phyloP scores from a whole-genome alignment of 2,113 vertebrate genomes.

The Melanocharis versteri region DNA sequence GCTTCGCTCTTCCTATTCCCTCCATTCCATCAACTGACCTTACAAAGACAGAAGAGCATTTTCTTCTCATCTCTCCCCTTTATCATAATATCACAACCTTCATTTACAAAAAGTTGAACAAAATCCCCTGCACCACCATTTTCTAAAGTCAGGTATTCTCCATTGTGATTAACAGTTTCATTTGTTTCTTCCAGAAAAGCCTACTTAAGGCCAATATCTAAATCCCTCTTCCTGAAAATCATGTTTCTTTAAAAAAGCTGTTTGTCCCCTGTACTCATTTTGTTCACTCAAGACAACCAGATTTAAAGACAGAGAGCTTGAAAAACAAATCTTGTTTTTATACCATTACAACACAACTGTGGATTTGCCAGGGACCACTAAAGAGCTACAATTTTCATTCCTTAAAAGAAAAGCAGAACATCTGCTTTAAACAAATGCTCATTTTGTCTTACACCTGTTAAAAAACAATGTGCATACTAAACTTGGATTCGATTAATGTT shows the following conservation, averaged over 20 bases:
- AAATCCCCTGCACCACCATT: not conserved
- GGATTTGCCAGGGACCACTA: not conserved
- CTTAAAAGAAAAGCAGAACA: not conserved
- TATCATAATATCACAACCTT: not conserved
- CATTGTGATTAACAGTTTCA: not conserved
- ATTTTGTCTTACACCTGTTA: not conserved
- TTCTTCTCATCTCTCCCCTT: not conserved
- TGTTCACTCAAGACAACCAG: not conserved
- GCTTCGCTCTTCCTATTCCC: accelerated
- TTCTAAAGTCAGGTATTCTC: not conserved
- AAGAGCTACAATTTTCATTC: not conserved
- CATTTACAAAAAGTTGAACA: not conserved
- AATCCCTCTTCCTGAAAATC: not conserved
- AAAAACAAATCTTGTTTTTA: not conserved
- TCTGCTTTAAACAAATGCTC: not conserved
- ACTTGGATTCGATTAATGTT: not conserved
- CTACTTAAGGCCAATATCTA: not conserved
- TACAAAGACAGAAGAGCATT: not conserved
- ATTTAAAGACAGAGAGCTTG: not conserved
- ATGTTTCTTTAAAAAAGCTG: not conserved
- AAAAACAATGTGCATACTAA: not conserved
- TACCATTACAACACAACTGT: not conserved
- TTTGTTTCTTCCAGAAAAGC: not conserved
- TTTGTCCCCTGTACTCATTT: not conserved
- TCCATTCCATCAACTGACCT: not conserved